Evolutionary conservation across 2,888 invertebrate species (phyloP).

Genomic region (Dyspetes luteomarginatus): DNA sequence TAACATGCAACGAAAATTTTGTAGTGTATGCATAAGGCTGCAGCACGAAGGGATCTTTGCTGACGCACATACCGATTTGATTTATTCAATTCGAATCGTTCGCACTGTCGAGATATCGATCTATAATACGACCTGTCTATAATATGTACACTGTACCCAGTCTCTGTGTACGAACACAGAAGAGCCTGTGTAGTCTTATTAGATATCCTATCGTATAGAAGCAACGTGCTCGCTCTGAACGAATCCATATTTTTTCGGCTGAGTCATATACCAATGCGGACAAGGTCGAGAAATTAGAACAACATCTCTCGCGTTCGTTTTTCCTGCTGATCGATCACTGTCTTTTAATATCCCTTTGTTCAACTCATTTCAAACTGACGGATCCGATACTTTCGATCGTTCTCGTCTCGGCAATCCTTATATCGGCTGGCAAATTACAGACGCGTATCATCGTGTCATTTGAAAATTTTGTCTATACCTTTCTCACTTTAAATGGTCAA

Average conservation of each 20-base stretch:
- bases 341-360: not conserved
- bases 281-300: slow-evolving; percentile 56
- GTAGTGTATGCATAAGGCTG: no score
- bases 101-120: slow-evolving; percentile 64
- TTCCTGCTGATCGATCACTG: slow-evolving; percentile 33
- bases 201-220: no score
- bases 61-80: slow-evolving; percentile 68
- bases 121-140: slow-evolving; percentile 34
- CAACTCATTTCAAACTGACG: not conserved
- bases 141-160: no score
- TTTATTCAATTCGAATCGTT: slow-evolving; percentile 75
- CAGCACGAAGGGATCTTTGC: slow-evolving; percentile 37
- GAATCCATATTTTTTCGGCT: slow-evolving; percentile 18
- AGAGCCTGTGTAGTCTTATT: slow-evolving; percentile 3
- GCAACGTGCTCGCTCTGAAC: no score
- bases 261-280: slow-evolving; percentile 42
- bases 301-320: slow-evolving; percentile 12
- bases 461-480: no score
- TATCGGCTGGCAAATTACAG: no score
- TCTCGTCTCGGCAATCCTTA: not conserved
- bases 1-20: no score
- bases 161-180: slow-evolving; percentile 1
- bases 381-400: not conserved
- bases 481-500: not conserved
- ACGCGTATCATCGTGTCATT: no score